phyloP scores from a whole-genome alignment of 2,113 vertebrate species.

The Archocentrus centrarchus region DNA sequence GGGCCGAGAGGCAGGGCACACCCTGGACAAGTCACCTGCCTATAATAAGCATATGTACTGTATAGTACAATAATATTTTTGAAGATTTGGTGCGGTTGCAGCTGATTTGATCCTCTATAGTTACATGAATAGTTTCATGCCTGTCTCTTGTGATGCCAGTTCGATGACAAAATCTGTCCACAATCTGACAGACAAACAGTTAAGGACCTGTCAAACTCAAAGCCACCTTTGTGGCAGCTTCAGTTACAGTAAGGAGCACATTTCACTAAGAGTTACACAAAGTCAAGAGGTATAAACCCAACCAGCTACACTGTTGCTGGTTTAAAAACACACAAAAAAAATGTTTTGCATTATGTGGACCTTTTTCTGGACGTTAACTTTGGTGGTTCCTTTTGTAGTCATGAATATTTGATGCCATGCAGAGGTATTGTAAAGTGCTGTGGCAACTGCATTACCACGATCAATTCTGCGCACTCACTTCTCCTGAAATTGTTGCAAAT shows the following conservation, averaged over 20 bases:
- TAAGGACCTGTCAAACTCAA: background rate
- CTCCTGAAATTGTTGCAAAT: background rate
- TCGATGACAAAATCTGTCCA: background rate
- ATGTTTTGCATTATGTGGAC: background rate
- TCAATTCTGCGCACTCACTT: background rate
- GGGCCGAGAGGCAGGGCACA: background rate
- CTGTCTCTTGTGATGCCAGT: background rate
- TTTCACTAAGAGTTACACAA: background rate
- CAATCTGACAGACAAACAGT: background rate
- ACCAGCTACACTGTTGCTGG: too few relatives aligned
- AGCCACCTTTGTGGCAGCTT: background rate
- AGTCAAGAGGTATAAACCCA: too few relatives aligned
- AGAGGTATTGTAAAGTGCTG: background rate
- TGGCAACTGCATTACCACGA: background rate
- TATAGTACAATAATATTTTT: background rate
- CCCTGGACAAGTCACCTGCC: background rate
- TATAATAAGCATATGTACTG: background rate
- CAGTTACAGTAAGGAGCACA: background rate
- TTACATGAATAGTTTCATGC: too few relatives aligned
- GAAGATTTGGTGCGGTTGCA: background rate
- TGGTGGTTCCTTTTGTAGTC: background rate
- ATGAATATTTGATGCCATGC: background rate
- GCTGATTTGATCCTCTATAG: background rate
- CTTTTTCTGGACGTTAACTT: conserved; percentile 2
- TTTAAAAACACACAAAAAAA: too few relatives aligned